Evolutionary conservation across 2,888 invertebrate species (phyloP).

Genomic region (Ochropleura leucogaster): DNA sequence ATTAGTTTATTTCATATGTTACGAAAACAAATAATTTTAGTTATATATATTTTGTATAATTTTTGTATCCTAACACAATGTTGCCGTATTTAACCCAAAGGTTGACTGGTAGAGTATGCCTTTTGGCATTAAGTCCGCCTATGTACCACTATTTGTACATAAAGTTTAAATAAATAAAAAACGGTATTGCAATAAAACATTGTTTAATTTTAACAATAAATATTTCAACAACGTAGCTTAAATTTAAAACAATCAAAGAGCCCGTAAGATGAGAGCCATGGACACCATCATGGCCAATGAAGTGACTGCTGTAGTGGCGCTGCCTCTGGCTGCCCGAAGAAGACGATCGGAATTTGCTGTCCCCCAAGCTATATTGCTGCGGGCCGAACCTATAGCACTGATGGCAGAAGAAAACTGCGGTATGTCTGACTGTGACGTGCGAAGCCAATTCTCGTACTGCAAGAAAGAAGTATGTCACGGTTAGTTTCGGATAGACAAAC

Average conservation of each 20-base stretch:
- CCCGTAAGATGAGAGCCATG: slow-evolving; percentile 62
- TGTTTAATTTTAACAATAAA: not conserved
- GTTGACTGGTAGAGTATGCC: too few relatives aligned
- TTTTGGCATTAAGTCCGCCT: too few relatives aligned
- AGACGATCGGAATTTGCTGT: slow-evolving; percentile 75
- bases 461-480: slow-evolving; percentile 35
- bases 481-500: not conserved
- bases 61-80: too few relatives aligned
- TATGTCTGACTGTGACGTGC: slow-evolving; percentile 72
- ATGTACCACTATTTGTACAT: too few relatives aligned
- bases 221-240: not conserved
- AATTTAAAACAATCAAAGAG: slow-evolving; percentile 48
- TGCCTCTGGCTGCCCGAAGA: slow-evolving; percentile 75
- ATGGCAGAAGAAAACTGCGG: slow-evolving; percentile 75
- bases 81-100: too few relatives aligned
- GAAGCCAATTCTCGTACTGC: slow-evolving; percentile 84
- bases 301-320: slow-evolving; percentile 69
- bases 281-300: slow-evolving; percentile 70
- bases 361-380: slow-evolving; percentile 83
- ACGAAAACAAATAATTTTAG: too few relatives aligned
- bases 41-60: too few relatives aligned
- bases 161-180: not conserved
- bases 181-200: not conserved
- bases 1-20: too few relatives aligned
- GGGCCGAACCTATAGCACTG: slow-evolving; percentile 77